phyloP scores from a whole-genome alignment of 2,888 invertebrate genomes.

The Platycheirus rosarum region DNA sequence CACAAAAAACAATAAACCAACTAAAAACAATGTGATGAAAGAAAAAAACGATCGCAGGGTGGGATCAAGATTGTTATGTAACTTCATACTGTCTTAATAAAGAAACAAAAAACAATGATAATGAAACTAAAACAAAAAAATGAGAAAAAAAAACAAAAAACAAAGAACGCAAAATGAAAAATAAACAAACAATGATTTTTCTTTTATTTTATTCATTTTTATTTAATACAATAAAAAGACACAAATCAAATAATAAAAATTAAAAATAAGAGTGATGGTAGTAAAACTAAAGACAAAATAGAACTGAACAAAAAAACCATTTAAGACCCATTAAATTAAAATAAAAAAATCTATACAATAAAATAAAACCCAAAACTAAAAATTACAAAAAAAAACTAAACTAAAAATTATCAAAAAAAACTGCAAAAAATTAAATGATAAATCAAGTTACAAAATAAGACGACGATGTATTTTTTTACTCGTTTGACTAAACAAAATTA shows the following conservation, averaged over 20 bases:
- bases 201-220: constrained; percentile 59
- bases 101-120: constrained; percentile 11
- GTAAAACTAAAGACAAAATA: constrained; percentile 75
- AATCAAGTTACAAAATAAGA: constrained; percentile 35
- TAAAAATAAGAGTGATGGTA: constrained; percentile 62
- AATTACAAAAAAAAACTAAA: constrained; percentile 38
- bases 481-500: constrained; percentile 30
- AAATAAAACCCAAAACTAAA: constrained; percentile 43
- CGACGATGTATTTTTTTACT: constrained; percentile 23
- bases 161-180: constrained; percentile 54
- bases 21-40: constrained; percentile 24
- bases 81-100: constrained; percentile 12
- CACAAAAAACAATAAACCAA: constrained; percentile 27
- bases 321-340: constrained; percentile 65
- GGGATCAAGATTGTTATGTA: constrained; percentile 35
- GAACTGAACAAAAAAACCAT: constrained; percentile 58
- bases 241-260: constrained; percentile 63
- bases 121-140: constrained; percentile 8
- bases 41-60: constrained; percentile 36
- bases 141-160: constrained; percentile 17
- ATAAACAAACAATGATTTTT: constrained; percentile 65
- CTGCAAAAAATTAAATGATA: constrained; percentile 20
- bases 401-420: constrained; percentile 24
- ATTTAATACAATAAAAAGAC: constrained; percentile 64
- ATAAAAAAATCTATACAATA: constrained; percentile 63